Base-by-base conservation (phyloP, 2,113 vertebrate species). In the Crotophaga sulcirostris region DNA sequence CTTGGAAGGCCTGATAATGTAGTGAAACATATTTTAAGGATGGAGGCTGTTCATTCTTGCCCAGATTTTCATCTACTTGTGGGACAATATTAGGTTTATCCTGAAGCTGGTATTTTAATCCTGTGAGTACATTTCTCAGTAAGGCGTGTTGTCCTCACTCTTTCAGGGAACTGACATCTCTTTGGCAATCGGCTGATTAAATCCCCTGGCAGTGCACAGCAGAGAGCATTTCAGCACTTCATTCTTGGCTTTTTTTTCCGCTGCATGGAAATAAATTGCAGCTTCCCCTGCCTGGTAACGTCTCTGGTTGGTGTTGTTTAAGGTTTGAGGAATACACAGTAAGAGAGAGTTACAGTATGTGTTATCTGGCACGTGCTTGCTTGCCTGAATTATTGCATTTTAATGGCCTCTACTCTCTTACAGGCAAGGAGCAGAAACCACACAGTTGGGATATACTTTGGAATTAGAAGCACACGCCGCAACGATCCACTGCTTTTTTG, bases 171-270 rank as follows among this genome's bases (percentile, higher is more conserved):
- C 75, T 96, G 93, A 88, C 93, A 94, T 96, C 84, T 95, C 82
- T 96, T 85, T 94, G 91, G 95, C 94, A 93, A 93, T 97, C 7
- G 28, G 36, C 82, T 95, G 94, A 93, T 96, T 94, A 93, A 82
- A 85, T 96, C 94, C 95, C 92, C 87, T 94, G 95, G 89, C 91
- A 94, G 91, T 75, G 21, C 72, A 55, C 69, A 93, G 86, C 93
- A 78, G 86, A 88, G 63, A 91, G 80, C 59, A 47, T 93, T 96
- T 93, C 93, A 90, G 84, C 84, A 76, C 28, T 4, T 96, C 91
- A 69, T 85, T 91, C 72, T 74, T 85, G 54, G 16, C 40, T 10
- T 42, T 49, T 59, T 62, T 59, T 63, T 55, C 11, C 58, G 2
- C 66, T 94, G 70, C 38, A 49, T 91, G 81, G 84, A 93, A 94